phyloP scores from a whole-genome alignment of 2,888 invertebrate genomes.

The Xestia rhomboidea region DNA sequence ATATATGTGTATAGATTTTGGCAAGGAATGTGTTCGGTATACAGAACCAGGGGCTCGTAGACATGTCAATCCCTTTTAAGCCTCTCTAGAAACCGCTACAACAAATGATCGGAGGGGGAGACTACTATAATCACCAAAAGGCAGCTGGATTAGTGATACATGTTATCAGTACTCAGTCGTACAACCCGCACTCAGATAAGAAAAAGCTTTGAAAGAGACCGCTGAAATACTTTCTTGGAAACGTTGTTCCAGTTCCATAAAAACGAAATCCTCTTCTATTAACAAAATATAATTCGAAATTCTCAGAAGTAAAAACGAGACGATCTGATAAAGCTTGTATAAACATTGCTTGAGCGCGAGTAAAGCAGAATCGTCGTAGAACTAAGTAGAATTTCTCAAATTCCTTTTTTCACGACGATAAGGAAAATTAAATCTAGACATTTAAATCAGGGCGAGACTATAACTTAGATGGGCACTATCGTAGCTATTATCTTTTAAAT shows the following conservation, averaged over 20 bases:
- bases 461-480: conserved; percentile 53
- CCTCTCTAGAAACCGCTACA: not conserved
- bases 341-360: conserved; percentile 23
- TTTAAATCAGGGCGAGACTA: conserved; percentile 43
- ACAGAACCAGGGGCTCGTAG: not conserved
- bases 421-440: conserved; percentile 47
- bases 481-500: conserved; percentile 56
- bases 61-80: conserved; percentile 15
- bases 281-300: conserved; percentile 14
- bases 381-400: conserved; percentile 17
- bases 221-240: not conserved
- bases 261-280: conserved; percentile 1
- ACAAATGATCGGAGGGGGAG: conserved; percentile 3
- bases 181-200: not conserved
- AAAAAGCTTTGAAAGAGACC: not conserved
- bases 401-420: conserved; percentile 37
- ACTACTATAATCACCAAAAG: conserved; percentile 14
- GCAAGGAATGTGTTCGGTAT: not conserved
- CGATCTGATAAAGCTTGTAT: conserved; percentile 22
- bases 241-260: not conserved
- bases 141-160: not conserved
- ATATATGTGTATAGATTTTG: conserved; percentile 31
- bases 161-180: not conserved
- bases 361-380: conserved; percentile 4
- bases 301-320: conserved; percentile 12